Conservation (phyloP, 2,888 invertebrate species). For the Notodonta dromedarius region DNA sequence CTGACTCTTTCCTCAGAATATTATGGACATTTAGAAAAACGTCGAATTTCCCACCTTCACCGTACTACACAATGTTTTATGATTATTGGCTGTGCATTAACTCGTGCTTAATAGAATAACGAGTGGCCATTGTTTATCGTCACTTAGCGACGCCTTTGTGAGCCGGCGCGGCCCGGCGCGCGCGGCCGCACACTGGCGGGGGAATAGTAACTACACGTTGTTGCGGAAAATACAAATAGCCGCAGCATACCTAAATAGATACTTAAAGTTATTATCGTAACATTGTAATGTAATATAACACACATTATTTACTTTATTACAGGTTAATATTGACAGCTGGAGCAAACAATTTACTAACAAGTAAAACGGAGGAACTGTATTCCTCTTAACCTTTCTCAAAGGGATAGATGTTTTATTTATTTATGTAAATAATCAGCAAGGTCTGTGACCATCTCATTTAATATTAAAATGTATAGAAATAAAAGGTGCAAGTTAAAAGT, state of each 20-base stretch:
- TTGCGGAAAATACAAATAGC: not conserved
- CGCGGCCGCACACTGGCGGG: not conserved
- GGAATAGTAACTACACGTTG: not conserved
- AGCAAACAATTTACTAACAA: no score
- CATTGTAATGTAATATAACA: not conserved
- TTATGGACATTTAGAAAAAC: not conserved
- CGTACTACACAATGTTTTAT: not conserved
- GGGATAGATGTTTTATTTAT: no score
- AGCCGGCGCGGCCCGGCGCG: not conserved
- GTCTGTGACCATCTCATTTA: no score
- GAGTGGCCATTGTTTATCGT: slow-evolving; percentile 5
- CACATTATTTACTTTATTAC: no score
- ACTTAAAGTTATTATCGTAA: not conserved
- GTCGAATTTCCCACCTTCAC: not conserved
- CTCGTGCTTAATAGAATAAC: slow-evolving; percentile 2
- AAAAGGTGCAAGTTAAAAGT: no score
- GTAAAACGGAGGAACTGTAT: no score
- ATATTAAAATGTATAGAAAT: no score
- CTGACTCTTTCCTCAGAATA: not conserved
- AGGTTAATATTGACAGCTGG: no score
- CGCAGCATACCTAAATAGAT: not conserved
- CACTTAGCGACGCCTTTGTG: slow-evolving; percentile 2
- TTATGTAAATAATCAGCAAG: no score
- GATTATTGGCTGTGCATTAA: not conserved
- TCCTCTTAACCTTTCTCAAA: no score